These are phyloP conservation scores for Tapirus indicus DNA, from an alignment of 2,797 vertebrate genomes.

Conservation along the genomic window DNA sequence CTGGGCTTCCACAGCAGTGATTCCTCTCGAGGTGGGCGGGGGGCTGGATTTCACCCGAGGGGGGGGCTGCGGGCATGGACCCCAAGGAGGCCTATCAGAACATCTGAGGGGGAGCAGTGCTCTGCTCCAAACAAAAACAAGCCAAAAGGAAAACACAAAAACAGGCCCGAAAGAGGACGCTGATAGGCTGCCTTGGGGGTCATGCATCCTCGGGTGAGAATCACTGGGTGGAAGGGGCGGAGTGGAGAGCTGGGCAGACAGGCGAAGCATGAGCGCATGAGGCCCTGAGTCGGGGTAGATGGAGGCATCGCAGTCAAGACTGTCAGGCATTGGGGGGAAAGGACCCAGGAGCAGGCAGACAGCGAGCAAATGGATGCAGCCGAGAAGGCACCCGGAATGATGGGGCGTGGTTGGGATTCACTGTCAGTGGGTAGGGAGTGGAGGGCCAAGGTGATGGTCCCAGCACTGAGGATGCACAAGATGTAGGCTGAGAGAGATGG, in stretches of 20 bases:
- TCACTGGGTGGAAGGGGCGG: not conserved
- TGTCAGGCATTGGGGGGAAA: not conserved
- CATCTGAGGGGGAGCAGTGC: not conserved
- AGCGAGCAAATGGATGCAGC: not conserved
- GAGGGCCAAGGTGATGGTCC: too few species aligned
- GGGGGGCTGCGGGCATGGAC: not conserved
- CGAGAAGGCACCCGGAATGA: not conserved
- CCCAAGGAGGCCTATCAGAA: not conserved
- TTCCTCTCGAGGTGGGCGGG: not conserved
- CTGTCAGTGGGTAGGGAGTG: too few species aligned
- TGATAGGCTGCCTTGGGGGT: not conserved
- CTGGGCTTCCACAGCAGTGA: not conserved
- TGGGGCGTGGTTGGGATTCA: too few species aligned
- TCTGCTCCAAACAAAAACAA: not conserved
- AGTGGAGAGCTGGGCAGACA: not conserved
- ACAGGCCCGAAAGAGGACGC: not conserved
- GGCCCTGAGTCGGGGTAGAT: rapidly evolving
- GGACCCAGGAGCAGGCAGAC: not conserved
- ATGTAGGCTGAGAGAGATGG: too few species aligned
- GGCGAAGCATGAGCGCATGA: not conserved
- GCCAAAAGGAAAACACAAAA: not conserved
- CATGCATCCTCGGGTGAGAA: not conserved
- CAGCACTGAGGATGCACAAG: too few species aligned
- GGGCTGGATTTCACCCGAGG: not conserved
- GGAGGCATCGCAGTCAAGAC: not conserved